Base-by-base conservation (phyloP, 2,888 invertebrate species). In the Charanyca ferruginea region DNA sequence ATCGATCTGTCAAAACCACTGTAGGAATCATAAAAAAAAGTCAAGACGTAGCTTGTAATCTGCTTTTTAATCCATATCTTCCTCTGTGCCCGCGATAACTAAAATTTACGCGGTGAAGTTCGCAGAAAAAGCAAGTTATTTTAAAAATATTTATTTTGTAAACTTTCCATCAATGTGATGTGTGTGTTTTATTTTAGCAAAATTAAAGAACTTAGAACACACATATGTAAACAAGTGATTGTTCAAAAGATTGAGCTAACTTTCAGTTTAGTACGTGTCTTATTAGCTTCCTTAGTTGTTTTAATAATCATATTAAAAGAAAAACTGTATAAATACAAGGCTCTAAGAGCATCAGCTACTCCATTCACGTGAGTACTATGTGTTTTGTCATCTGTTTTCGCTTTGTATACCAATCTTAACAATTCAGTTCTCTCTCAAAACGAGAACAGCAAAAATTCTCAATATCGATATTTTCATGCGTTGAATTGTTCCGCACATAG, bases 391-490 rank as follows among this genome's bases (percentile, higher is more conserved):
- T 54, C 22, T 18, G 18, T 48, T 73, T 69, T n/a, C 23, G 41
- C 25, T 52, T 60, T 62, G 58, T 70, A 54, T 23, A 35, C 23
- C 47, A 66, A 66, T 73, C 72, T 65, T 64, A 70, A 70, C 58
- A 65, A 62, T 61, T 69, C 62, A 57, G 66, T 70, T 75, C 70
- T 74, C 75, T 76, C 53, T 80, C 73, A 64, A 83, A 82, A 80
- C 65, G 66, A 71, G 81, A 79, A 81, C n/a, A 77, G 75, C 84
- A 83, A 79, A 84, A 85, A 87, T 80, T 81, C 81, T 81, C 84
- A 83, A 87, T 88, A 86, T 88, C 81, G 85, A 83, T 83, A 85
- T 84, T 88, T 85, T 84, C 85, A 87, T 86, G 80, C 81, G 74
- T 78, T 83, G 83, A 84, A 88, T 86, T 83, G 80, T 79, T 79